Percentiles rank a stretch among this genome's conserved stretches.
Evolutionary conservation across 2,113 vertebrate species (phyloP).

Genomic region (Catagonus wagneri): DNA sequence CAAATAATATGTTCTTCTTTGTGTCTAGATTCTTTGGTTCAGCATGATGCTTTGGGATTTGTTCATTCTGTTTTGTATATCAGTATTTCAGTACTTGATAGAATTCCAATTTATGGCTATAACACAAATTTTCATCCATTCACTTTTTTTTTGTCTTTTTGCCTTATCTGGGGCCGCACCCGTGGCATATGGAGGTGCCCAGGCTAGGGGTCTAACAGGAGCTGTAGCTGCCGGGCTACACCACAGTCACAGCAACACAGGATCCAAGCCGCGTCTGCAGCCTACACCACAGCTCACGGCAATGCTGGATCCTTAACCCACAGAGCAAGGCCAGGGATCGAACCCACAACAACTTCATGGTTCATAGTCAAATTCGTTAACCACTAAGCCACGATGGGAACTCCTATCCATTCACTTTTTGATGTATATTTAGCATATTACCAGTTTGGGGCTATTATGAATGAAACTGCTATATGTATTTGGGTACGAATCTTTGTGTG

Average conservation of each 20-base stretch:
- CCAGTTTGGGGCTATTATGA: neutral
- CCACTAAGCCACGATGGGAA: no score
- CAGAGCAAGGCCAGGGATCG: no score
- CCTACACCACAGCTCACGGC: no score
- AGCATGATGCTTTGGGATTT: neutral
- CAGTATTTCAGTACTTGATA: neutral
- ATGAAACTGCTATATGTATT: neutral
- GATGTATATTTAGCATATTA: neutral
- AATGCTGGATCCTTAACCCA: no score
- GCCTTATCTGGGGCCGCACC: no score
- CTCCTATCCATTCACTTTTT: neutral
- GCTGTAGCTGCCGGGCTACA: no score
- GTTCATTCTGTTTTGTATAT: slow-evolving; percentile 9
- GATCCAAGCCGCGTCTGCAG: no score
- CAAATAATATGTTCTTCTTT: neutral
- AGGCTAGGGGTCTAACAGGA: no score
- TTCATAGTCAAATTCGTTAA: no score
- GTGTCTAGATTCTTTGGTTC: neutral
- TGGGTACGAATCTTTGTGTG: neutral
- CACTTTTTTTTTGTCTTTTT: neutral
- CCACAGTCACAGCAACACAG: no score
- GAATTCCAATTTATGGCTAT: neutral
- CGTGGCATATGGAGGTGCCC: no score
- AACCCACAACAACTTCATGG: no score
- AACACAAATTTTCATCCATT: neutral